A percentile compares a stretch with the other conserved stretches of the same genome.
Conservation (phyloP, 2,888 invertebrate species). For the Neoaliturus tenellus region DNA sequence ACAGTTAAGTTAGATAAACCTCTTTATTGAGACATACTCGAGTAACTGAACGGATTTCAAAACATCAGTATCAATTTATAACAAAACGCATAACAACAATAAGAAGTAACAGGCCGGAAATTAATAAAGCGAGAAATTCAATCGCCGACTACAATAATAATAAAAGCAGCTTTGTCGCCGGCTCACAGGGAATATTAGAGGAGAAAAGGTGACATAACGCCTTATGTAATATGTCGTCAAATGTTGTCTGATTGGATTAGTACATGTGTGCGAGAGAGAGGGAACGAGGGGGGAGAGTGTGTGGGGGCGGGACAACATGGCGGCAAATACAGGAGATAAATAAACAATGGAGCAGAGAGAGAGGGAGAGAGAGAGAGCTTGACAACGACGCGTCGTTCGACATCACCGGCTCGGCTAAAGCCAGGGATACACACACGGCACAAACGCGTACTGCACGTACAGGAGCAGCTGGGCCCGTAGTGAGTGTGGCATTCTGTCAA, state of each 20-base stretch:
- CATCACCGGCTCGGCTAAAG: constrained; percentile 10
- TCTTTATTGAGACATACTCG: background rate
- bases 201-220: constrained; percentile 32
- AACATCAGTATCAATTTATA: constrained; percentile 7
- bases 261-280: constrained; percentile 55
- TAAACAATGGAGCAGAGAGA: constrained; percentile 29
- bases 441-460: too few species aligned
- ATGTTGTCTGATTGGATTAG: constrained; percentile 50
- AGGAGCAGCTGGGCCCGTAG: background rate
- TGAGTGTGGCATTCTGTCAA: too few species aligned
- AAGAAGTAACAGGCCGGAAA: constrained; percentile 27
- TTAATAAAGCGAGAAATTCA: constrained; percentile 23
- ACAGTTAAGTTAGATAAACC: too few species aligned
- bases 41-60: background rate
- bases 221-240: constrained; percentile 42
- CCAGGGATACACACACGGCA: too few species aligned
- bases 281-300: constrained; percentile 45
- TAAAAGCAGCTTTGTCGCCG: constrained; percentile 6
- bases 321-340: constrained; percentile 63
- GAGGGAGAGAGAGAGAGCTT: constrained; percentile 14
- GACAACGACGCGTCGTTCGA: background rate
- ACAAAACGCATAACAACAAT: constrained; percentile 16
- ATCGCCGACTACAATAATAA: constrained; percentile 24
- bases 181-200: constrained; percentile 23
- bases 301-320: constrained; percentile 51